These are phyloP conservation scores for Hoplodrina blanda DNA, from an alignment of 2,888 invertebrate genomes.

Conservation along the genomic window DNA sequence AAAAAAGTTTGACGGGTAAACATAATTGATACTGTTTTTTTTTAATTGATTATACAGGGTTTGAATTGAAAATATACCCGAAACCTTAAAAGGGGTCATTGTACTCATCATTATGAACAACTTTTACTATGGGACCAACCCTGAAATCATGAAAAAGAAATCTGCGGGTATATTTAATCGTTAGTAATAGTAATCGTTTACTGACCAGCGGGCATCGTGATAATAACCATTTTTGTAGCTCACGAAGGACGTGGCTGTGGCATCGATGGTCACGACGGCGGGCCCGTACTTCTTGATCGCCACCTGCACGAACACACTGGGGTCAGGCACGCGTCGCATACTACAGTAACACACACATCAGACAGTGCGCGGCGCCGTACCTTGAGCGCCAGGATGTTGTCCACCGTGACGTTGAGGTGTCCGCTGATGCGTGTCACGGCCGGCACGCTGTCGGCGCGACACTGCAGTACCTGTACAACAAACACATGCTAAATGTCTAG, in stretches of 20 bases:
- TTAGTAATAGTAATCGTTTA: constrained; percentile 13
- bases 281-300: constrained; percentile 81
- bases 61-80: too few relatives aligned
- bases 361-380: constrained; percentile 55
- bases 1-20: too few relatives aligned
- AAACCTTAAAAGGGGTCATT: too few relatives aligned
- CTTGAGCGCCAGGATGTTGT: constrained; percentile 81
- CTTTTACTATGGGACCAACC: too few relatives aligned
- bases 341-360: background rate
- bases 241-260: constrained; percentile 71
- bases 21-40: background rate
- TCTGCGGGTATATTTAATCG: too few relatives aligned
- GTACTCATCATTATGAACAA: too few relatives aligned
- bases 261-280: constrained; percentile 81
- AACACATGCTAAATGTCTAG: background rate
- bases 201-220: constrained; percentile 81
- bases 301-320: constrained; percentile 66
- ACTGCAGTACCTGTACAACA: constrained; percentile 69
- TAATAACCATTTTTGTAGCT: constrained; percentile 77
- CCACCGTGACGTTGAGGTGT: constrained; percentile 80
- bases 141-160: too few relatives aligned
- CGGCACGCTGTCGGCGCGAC: constrained; percentile 70
- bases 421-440: constrained; percentile 81
- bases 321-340: background rate
- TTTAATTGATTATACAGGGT: too few relatives aligned